Conservation (phyloP, 1,140 invertebrate genomes). For the Drosophila santomea region DNA sequence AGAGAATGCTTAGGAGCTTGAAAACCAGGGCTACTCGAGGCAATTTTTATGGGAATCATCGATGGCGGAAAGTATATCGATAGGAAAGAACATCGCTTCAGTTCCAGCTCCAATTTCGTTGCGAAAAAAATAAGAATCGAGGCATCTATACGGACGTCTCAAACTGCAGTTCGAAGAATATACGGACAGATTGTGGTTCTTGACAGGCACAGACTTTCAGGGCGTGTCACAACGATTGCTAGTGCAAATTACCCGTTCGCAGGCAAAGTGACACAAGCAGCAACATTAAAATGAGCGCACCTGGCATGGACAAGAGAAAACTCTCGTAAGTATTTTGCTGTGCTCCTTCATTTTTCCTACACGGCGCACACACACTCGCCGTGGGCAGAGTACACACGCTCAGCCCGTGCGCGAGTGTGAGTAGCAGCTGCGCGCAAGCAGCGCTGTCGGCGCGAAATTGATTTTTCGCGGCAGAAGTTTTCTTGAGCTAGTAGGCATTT, state of each 20-base stretch:
- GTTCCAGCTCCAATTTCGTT: slow-evolving; percentile 5
- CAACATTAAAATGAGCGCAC: slow-evolving; percentile 76
- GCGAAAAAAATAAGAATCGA: slow-evolving; percentile 22
- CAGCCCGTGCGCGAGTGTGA: slow-evolving; percentile 26
- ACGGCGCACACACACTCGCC: slow-evolving; percentile 51
- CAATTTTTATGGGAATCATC: not conserved
- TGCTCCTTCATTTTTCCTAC: slow-evolving; percentile 52
- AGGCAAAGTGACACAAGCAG: slow-evolving; percentile 50
- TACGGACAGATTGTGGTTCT: slow-evolving; percentile 40
- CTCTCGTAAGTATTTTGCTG: slow-evolving; percentile 85
- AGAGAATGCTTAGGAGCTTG: not conserved
- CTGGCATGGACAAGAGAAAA: slow-evolving; percentile 86
- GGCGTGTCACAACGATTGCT: slow-evolving; percentile 44
- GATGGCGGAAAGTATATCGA: not conserved
- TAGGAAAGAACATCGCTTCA: not conserved
- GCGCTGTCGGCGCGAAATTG: slow-evolving; percentile 71
- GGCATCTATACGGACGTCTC: slow-evolving; percentile 7
- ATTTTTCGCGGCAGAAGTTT: slow-evolving; percentile 70
- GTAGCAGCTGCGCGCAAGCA: slow-evolving; percentile 73
- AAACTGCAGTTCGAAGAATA: slow-evolving; percentile 6
- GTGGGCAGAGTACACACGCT: slow-evolving; percentile 33
- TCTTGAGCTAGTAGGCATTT: slow-evolving; percentile 35
- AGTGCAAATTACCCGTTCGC: slow-evolving; percentile 53
- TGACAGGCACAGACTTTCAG: slow-evolving; percentile 37
- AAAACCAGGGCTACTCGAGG: not conserved